Percentiles rank a stretch among this genome's conserved stretches.
Evolutionary conservation across 2,797 vertebrate species (phyloP).

Genomic region (Melanotaenia pygmaea): DNA sequence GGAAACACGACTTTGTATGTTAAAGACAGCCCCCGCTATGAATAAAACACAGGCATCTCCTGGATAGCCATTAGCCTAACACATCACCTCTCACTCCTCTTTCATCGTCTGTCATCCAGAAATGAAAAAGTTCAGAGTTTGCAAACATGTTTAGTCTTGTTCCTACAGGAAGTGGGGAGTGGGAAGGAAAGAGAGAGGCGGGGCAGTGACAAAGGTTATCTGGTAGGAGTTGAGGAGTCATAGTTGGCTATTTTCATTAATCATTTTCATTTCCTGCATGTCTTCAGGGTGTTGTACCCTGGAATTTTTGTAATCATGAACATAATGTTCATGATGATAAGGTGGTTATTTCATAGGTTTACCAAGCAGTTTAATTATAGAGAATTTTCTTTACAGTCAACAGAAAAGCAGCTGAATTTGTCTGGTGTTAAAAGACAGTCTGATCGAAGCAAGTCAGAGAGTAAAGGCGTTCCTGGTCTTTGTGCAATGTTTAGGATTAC

Average conservation of each 20-base stretch:
- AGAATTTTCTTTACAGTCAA: background rate
- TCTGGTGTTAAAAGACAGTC: background rate
- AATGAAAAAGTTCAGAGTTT: constrained; percentile 27
- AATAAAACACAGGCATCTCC: constrained; percentile 34
- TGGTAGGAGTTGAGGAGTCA: background rate
- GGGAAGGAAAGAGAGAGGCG: background rate
- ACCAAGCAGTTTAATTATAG: too few relatives aligned
- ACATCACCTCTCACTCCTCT: constrained; percentile 4
- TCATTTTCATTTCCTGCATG: background rate
- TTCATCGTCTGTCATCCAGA: background rate
- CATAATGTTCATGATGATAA: background rate
- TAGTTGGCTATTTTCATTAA: constrained; percentile 5
- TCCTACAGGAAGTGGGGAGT: constrained; percentile 1
- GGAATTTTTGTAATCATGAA: background rate
- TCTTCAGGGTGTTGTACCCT: background rate
- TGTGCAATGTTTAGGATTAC: too few relatives aligned
- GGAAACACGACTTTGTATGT: constrained; percentile 2
- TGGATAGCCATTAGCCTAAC: constrained; percentile 28
- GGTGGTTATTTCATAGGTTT: background rate
- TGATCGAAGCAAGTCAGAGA: too few relatives aligned
- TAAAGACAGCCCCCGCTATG: constrained; percentile 20
- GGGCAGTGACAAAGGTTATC: background rate
- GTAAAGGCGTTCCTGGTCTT: too few relatives aligned
- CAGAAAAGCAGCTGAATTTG: background rate
- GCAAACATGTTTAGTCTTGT: constrained; percentile 20